Evolutionary conservation across 1,140 invertebrate genomes (phyloP).

Genomic region (Spodoptera litura): DNA sequence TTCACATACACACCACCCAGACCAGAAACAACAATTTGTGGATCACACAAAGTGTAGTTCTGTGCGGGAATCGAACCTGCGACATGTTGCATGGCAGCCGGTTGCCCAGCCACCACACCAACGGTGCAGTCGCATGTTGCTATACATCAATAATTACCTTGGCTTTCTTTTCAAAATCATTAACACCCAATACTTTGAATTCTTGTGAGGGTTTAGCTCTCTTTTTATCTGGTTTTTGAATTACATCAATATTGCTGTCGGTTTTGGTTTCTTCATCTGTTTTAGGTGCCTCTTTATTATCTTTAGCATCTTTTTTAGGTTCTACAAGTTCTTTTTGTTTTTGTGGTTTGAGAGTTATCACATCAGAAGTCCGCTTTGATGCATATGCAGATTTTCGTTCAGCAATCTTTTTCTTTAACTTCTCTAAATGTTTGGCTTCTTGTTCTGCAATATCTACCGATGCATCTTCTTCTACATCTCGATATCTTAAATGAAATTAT

Average conservation of each 20-base stretch:
- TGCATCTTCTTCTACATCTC: constrained; percentile 70
- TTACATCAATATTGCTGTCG: constrained; percentile 19
- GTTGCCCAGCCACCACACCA: too few relatives aligned
- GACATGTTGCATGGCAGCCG: too few relatives aligned
- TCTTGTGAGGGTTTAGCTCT: constrained; percentile 44
- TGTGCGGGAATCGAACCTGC: too few relatives aligned
- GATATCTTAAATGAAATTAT: constrained; percentile 75
- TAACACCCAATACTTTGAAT: constrained; percentile 85
- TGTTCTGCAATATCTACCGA: constrained; percentile 68
- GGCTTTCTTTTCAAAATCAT: constrained; percentile 82
- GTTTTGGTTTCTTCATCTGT: constrained; percentile 22
- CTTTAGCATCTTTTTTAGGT: constrained; percentile 50
- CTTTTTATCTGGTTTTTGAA: constrained; percentile 43
- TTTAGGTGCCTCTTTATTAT: neutral
- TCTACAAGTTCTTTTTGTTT: constrained; percentile 48
- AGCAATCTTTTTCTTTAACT: constrained; percentile 87
- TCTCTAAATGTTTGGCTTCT: constrained; percentile 87
- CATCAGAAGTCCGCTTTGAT: constrained; percentile 61
- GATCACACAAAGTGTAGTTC: too few relatives aligned
- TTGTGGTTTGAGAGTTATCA: constrained; percentile 53
- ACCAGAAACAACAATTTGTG: too few relatives aligned
- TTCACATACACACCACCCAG: too few relatives aligned
- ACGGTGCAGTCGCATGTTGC: too few relatives aligned
- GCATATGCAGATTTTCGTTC: constrained; percentile 80
- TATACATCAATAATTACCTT: constrained; percentile 64